A percentile compares a stretch with the other conserved stretches of the same genome.
Conservation (phyloP, 2,888 invertebrate genomes). For the Argyra leucocephala region DNA sequence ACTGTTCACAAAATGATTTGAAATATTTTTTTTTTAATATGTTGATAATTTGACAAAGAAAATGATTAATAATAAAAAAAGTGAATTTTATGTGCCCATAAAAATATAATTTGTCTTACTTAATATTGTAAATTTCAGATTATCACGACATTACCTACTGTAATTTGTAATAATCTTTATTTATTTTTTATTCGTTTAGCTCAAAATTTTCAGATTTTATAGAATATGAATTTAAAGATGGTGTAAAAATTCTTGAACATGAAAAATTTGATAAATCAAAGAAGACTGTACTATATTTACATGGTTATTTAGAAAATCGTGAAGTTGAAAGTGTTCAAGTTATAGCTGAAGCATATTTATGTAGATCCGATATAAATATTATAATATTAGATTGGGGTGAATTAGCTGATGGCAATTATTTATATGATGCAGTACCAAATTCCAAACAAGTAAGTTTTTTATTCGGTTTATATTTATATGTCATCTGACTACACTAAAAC, state of each 20-base stretch:
- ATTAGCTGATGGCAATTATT: slow-evolving; percentile 41
- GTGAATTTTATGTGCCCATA: too few species aligned
- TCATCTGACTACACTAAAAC: too few species aligned
- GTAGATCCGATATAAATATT: slow-evolving; percentile 36
- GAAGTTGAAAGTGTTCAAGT: slow-evolving; percentile 50
- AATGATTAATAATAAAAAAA: too few species aligned
- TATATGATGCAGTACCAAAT: slow-evolving; percentile 40
- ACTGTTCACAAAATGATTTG: too few species aligned
- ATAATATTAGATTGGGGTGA: slow-evolving; percentile 40
- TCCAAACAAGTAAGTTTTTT: slow-evolving; percentile 30
- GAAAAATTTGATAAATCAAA: slow-evolving; percentile 40
- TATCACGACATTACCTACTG: too few species aligned
- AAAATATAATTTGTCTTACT: neutral
- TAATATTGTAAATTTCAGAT: slow-evolving; percentile 11
- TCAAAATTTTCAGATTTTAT: slow-evolving; percentile 33
- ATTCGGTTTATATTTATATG: neutral
- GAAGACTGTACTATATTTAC: slow-evolving; percentile 50
- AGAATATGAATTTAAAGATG: slow-evolving; percentile 33
- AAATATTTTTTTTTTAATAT: too few species aligned
- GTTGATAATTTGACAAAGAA: too few species aligned
- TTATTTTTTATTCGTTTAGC: slow-evolving; percentile 23
- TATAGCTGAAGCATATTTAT: slow-evolving; percentile 38
- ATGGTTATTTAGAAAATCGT: slow-evolving; percentile 52
- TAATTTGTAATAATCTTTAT: too few species aligned
- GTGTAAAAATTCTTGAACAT: slow-evolving; percentile 29